Percentiles rank a stretch among this genome's conserved stretches.
Conservation (phyloP, 2,113 vertebrate genomes). For the Cacatua alba region DNA sequence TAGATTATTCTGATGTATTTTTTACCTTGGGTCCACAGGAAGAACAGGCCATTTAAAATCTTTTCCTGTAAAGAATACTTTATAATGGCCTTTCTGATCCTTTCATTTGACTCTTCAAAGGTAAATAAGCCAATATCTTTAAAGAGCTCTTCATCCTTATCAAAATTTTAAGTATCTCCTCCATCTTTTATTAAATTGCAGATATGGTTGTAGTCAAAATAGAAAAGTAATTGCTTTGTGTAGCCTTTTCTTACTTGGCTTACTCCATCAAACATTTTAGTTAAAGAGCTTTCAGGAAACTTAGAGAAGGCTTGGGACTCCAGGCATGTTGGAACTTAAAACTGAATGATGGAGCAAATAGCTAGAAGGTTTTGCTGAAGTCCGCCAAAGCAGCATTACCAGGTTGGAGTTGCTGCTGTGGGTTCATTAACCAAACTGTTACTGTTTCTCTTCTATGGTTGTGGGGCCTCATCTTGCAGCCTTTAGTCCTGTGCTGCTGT, state of each 20-base stretch:
- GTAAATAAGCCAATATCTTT: neutral
- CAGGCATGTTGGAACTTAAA: neutral
- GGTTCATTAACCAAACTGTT: neutral
- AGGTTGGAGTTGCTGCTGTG: neutral
- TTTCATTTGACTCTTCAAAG: neutral
- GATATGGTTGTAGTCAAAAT: neutral
- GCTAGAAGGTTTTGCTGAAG: neutral
- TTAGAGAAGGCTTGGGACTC: neutral
- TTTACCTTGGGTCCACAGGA: neutral
- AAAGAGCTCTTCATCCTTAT: neutral
- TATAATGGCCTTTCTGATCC: neutral
- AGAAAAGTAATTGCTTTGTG: neutral
- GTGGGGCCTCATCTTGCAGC: neutral
- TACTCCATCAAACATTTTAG: neutral
- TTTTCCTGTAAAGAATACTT: neutral
- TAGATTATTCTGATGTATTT: neutral
- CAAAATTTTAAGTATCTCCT: neutral
- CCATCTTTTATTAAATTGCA: neutral
- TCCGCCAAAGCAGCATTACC: neutral
- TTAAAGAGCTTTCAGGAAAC: neutral
- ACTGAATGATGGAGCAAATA: accelerated
- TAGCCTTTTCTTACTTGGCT: neutral
- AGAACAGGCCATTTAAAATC: neutral
- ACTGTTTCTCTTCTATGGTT: neutral
- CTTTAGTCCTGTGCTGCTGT: neutral